phyloP scores from a whole-genome alignment of 1,140 invertebrate genomes.

The Prorops nasuta region DNA sequence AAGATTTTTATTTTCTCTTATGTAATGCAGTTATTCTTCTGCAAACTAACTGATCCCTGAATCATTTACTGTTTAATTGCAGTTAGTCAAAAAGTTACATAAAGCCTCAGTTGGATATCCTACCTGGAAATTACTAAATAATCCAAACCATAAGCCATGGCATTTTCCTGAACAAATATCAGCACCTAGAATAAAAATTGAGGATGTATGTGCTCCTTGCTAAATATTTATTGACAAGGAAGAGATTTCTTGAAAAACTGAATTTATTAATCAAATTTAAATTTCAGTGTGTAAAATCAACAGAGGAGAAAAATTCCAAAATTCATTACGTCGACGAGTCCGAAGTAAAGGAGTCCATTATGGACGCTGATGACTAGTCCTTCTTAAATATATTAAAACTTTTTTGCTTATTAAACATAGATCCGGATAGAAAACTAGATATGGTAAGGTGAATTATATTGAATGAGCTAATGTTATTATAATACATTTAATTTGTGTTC shows the following conservation, averaged over 20 bases:
- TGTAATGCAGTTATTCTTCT: slow-evolving; percentile 5
- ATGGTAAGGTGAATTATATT: too few species aligned
- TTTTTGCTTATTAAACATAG: too few species aligned
- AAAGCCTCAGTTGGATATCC: slow-evolving; percentile 77
- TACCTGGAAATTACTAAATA: slow-evolving; percentile 76
- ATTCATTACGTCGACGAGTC: slow-evolving; percentile 53
- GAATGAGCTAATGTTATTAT: too few species aligned
- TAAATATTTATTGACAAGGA: slow-evolving; percentile 11
- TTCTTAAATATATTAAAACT: not conserved
- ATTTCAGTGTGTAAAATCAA: slow-evolving; percentile 51
- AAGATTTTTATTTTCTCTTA: slow-evolving; percentile 6
- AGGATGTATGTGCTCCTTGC: slow-evolving; percentile 62
- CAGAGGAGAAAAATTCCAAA: slow-evolving; percentile 52
- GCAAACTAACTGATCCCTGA: slow-evolving; percentile 1
- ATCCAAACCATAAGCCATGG: slow-evolving; percentile 82
- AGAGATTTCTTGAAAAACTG: too few species aligned
- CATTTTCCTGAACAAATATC: slow-evolving; percentile 80
- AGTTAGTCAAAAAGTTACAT: slow-evolving; percentile 75
- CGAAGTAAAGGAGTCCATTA: slow-evolving; percentile 36
- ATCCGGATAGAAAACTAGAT: too few species aligned
- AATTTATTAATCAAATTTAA: slow-evolving; percentile 3
- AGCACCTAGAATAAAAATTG: slow-evolving; percentile 65
- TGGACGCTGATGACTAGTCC: not conserved
- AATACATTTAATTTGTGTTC: too few species aligned
- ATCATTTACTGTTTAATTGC: slow-evolving; percentile 6